Percentiles rank a stretch among this genome's conserved stretches.
These are phyloP conservation scores for Scomber colias DNA, from an alignment of 2,113 vertebrate genomes.

Conservation along the genomic window DNA sequence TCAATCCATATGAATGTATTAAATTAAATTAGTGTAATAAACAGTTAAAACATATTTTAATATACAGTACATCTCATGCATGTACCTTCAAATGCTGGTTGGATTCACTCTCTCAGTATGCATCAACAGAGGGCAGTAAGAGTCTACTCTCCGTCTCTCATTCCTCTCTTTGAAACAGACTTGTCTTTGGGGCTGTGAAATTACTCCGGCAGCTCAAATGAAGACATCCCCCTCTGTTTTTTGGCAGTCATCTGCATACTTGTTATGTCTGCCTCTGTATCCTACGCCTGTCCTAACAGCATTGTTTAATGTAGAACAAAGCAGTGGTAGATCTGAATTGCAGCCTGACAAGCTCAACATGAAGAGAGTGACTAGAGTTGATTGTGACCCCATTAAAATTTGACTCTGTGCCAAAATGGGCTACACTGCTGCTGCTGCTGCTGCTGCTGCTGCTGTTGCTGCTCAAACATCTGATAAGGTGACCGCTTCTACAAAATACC, in stretches of 20 bases:
- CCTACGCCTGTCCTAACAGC: slow-evolving; percentile 40
- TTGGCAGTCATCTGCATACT: slow-evolving; percentile 59
- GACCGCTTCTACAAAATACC: slow-evolving; percentile 9
- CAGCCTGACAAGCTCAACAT: slow-evolving; percentile 33
- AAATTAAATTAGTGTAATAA: background rate
- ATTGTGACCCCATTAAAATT: slow-evolving; percentile 72
- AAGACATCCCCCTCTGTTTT: slow-evolving; percentile 59
- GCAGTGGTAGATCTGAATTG: slow-evolving; percentile 26
- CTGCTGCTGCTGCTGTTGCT: slow-evolving; percentile 33
- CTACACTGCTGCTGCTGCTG: slow-evolving; percentile 36
- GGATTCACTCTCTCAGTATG: background rate
- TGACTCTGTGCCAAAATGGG: slow-evolving; percentile 58
- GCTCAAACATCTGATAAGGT: slow-evolving; percentile 27
- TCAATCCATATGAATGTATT: background rate
- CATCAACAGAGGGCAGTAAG: slow-evolving; percentile 74
- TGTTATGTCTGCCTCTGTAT: slow-evolving; percentile 54
- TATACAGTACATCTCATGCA: background rate
- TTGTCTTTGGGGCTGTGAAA: slow-evolving; percentile 62
- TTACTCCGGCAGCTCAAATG: slow-evolving; percentile 66
- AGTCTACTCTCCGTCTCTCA: background rate
- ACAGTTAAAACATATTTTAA: background rate
- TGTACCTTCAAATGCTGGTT: background rate
- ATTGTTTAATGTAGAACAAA: slow-evolving; percentile 33
- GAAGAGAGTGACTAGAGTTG: slow-evolving; percentile 48
- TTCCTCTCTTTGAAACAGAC: slow-evolving; percentile 9